Evolutionary conservation across 2,113 vertebrate genomes (phyloP).

Genomic region (Ivindomyrus marchei): DNA sequence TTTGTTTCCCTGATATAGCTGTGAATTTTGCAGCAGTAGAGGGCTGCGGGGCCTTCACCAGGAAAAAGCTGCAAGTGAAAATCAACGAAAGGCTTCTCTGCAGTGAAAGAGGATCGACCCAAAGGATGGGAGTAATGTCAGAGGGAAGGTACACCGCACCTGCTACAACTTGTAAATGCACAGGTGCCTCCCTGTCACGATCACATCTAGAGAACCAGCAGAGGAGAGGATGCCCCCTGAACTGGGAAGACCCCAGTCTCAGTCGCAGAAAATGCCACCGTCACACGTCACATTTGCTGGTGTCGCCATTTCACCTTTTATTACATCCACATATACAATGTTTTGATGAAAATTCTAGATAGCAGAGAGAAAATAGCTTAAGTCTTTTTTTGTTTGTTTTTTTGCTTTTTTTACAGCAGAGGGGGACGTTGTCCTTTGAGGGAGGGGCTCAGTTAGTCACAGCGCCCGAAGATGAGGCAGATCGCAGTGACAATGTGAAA

Average conservation of each 20-base stretch:
- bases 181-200: neutral
- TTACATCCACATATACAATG: conserved; percentile 10
- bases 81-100: neutral
- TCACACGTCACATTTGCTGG: neutral
- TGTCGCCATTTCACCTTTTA: neutral
- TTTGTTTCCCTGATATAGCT: conserved; percentile 1
- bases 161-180: neutral
- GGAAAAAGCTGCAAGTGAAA: neutral
- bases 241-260: neutral
- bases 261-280: neutral
- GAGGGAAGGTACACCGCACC: neutral
- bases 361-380: neutral
- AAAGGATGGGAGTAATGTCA: neutral
- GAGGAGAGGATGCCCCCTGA: neutral
- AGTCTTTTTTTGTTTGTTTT: neutral
- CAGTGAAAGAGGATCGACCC: neutral
- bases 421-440: neutral
- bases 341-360: conserved; percentile 5
- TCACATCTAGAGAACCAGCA: neutral
- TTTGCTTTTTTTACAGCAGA: neutral
- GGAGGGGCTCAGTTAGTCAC: neutral
- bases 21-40: neutral
- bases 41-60: neutral
- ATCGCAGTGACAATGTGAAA: neutral
- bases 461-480: neutral